phyloP scores from a whole-genome alignment of 2,113 vertebrate genomes.

The Mesocricetus auratus region DNA sequence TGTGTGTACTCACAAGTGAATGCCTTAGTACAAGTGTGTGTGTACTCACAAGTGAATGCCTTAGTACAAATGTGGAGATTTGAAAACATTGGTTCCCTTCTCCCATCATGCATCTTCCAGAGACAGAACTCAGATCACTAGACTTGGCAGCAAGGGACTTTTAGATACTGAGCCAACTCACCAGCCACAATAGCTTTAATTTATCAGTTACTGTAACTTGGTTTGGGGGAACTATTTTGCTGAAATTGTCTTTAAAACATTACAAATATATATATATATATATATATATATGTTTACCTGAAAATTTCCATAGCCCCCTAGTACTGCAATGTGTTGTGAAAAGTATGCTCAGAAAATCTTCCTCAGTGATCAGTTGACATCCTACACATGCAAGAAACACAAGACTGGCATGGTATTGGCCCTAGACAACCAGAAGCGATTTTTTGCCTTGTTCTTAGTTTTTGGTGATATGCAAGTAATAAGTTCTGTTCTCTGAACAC shows the following conservation, averaged over 20 bases:
- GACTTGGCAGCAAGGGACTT: neutral
- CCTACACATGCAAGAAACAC: neutral
- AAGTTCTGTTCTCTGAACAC: neutral
- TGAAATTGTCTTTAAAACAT: constrained; percentile 43
- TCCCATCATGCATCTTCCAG: neutral
- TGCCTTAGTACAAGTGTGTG: neutral
- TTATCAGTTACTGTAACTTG: constrained; percentile 33
- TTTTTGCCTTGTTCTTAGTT: neutral
- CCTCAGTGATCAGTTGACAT: neutral
- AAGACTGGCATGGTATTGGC: neutral
- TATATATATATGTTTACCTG: neutral
- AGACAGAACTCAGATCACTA: neutral
- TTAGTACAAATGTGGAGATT: neutral
- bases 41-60: neutral
- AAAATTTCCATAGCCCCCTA: neutral
- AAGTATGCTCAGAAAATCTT: neutral
- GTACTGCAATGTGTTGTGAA: neutral
- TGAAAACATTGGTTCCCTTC: neutral
- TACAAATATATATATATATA: neutral
- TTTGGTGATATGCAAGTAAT: neutral
- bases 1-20: neutral
- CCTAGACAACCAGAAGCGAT: neutral
- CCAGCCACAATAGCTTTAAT: constrained; percentile 38
- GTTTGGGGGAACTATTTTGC: constrained; percentile 52
- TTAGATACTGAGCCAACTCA: neutral